A percentile compares a stretch with the other conserved stretches of the same genome.
These are phyloP conservation scores for Leptarthrus brevirostris DNA, from an alignment of 2,888 invertebrate species.

Conservation along the genomic window DNA sequence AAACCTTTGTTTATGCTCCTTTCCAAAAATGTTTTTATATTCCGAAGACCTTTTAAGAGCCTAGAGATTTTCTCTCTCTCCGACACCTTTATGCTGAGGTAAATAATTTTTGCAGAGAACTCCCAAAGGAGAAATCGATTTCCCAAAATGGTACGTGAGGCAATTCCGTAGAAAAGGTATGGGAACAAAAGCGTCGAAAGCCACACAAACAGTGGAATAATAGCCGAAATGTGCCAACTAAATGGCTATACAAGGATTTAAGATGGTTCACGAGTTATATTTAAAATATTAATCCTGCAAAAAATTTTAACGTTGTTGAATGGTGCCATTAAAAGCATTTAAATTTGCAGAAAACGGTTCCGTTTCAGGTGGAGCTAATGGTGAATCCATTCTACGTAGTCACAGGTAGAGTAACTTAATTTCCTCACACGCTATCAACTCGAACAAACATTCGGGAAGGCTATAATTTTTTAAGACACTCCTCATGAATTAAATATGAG, in stretches of 20 bases:
- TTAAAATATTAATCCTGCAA: constrained; percentile 9
- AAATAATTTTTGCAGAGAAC: constrained; percentile 31
- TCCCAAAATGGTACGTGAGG: constrained; percentile 41
- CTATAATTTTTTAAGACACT: constrained; percentile 18
- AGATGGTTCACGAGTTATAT: not conserved
- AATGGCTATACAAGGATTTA: not conserved
- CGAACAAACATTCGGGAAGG: not conserved
- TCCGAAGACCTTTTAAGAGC: constrained; percentile 13
- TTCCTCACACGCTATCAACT: constrained; percentile 10
- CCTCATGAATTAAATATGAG: constrained; percentile 36
- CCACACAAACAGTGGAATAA: constrained; percentile 3
- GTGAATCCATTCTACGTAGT: not conserved
- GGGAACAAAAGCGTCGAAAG: constrained; percentile 3
- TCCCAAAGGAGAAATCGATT: constrained; percentile 43
- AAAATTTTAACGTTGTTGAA: not conserved
- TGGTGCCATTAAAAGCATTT: not conserved
- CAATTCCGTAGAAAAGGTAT: constrained; percentile 12
- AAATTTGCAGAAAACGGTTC: not conserved
- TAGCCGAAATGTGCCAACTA: constrained; percentile 25
- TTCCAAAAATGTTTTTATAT: constrained; percentile 1
- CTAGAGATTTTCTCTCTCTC: constrained; percentile 13
- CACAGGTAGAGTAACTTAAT: not conserved
- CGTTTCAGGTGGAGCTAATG: not conserved
- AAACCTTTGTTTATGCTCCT: not conserved
- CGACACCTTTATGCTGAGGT: constrained; percentile 20